Evolutionary conservation across 2,113 vertebrate species (phyloP), one percentile per base, ranked within the genome.

Genomic region (Tinamus guttatus): DNA sequence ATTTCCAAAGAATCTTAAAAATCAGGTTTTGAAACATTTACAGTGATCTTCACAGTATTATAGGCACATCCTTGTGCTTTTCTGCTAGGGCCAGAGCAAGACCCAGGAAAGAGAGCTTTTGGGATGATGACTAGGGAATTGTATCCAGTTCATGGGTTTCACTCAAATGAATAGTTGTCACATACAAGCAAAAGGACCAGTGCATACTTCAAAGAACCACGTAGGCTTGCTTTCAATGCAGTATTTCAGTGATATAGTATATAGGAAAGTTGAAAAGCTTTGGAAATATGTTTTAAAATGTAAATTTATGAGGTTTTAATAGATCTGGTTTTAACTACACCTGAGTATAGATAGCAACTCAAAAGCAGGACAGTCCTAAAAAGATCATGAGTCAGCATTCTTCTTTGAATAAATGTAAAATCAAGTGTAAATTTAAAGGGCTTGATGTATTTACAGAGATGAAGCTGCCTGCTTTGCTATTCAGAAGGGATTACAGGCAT

Each of bases 401-500:
- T 54, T 79, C 36, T 87, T 92, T 67, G 38, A 77, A 9, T 67
- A 68, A 75, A 52, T 87, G 24, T 59, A 74, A 84, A 93, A 77
- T 14, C 1, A 68, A 82, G 20, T 79, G 58, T 67, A 65, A 87
- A 92, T 68, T 94, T 83, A 81, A 40, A 87, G 7, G 19, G 8
- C 65, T 91, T 89, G 25, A 18, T 95, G 0, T 95, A 34, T 94
- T 97, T 95, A 24, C 98, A 99, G 99, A 94, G 99, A 99, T 96
- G 99, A 99, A 95, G 99, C 99, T 5, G 99, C 99, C 7, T 99
- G 99, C 94, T 99, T 99, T 94, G 98, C 99, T 86, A 99, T 99
- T 97, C 99, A 99, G 98, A 99, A 99, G 91, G 99, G 99, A 76
- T 98, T 99, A 63, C 99, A 99, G 80, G 99, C 99, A 15, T 99